Evolutionary conservation across 1,140 invertebrate genomes (phyloP), one percentile per base, ranked within the genome.

Genomic region (Drosophila persimilis): DNA sequence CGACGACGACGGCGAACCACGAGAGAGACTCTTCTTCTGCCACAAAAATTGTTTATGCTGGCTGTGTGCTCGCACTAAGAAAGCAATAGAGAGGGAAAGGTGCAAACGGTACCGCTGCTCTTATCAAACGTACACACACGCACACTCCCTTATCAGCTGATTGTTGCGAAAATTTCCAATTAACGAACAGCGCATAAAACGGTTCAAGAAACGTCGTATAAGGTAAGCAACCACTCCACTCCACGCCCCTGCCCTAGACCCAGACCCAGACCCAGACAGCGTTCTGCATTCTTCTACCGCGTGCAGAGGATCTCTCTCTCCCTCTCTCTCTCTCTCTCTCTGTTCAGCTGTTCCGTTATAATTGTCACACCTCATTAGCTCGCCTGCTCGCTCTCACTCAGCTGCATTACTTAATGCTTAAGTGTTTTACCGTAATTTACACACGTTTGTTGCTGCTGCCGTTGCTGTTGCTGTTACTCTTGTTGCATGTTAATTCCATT

Each of bases 321-420:
- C 43, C 13, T 63, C 6, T 15, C 44, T 6, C 15, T 15, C 44
- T 6, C 15, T 15, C 7, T 41, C 17, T 41, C 29, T 13, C 22
- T 1, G 5, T 9, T 20, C 26, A 26, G 39, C 51, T 60, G 72
- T 43, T 45, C 59, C 53, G 46, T 72, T 60, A 71, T 75, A 69
- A 71, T 77, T 80, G 83, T 81, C 77, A 69, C 81, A 86, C 65
- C 78, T 88, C 83, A 78, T 78, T 83, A 75, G 70, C 70, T 66
- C 47, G 45, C 50, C 35, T 61, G 44, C 62, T 50, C 17, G 22
- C 57, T 29, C 51, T 58, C 66, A 54, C 35, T 29, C 65, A 7
- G 24, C 26, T 77, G 78, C 75, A 65, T 83, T 75, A 60, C 61
- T 78, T 78, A 86, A 78, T 59, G 73, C 59, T 69, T 13, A 39